Conservation (phyloP, 53 echinoderm and acorn worm genomes). For the Echinarachnius parma region DNA sequence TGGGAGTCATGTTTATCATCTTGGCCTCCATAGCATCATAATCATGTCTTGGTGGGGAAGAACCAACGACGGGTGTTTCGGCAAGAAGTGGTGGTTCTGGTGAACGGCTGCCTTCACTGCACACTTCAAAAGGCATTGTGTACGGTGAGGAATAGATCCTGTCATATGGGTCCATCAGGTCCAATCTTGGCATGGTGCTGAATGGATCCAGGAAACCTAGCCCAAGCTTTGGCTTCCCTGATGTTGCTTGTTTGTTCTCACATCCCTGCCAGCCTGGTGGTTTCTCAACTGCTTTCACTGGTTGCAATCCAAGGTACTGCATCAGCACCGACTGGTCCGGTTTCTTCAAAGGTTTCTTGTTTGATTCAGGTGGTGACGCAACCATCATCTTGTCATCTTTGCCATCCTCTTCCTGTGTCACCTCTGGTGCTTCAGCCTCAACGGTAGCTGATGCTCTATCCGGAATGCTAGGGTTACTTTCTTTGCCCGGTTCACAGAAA, state of each 20-base stretch:
- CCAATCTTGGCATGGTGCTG: constrained; percentile 16
- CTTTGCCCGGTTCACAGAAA: background rate
- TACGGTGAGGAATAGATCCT: background rate
- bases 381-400: no score
- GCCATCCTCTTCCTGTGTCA: no score
- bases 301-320: constrained; percentile 39
- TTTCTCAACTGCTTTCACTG: constrained; percentile 18
- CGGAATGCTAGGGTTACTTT: background rate
- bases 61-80: constrained; percentile 34
- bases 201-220: constrained; percentile 14
- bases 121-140: constrained; percentile 35
- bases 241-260: background rate
- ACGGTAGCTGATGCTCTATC: background rate
- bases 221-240: background rate
- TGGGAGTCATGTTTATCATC: constrained; percentile 14
- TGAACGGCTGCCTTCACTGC: constrained; percentile 28
- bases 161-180: background rate
- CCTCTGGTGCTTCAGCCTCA: background rate
- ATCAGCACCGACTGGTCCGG: constrained; percentile 20
- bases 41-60: constrained; percentile 31
- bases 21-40: constrained; percentile 32
- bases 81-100: constrained; percentile 29
- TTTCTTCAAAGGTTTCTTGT: background rate
- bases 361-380: no score
- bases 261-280: background rate